phyloP scores from a whole-genome alignment of 2,888 invertebrate genomes.

The Meta bourneti region DNA sequence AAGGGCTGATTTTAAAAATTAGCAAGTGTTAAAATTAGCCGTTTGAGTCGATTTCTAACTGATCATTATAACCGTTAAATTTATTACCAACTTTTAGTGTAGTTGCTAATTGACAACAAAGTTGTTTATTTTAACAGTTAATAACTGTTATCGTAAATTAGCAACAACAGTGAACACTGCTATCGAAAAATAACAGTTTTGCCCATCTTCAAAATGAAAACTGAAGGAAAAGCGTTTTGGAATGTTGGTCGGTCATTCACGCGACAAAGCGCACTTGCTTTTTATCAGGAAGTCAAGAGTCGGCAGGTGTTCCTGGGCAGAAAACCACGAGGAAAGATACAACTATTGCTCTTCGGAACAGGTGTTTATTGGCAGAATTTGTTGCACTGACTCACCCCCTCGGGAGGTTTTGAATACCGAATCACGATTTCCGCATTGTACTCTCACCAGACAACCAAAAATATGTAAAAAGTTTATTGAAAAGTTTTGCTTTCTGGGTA shows the following conservation, averaged over 20 bases:
- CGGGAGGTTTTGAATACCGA: conserved; percentile 2
- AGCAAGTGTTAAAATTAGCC: no score
- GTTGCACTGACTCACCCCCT: conserved; percentile 9
- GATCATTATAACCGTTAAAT: no score
- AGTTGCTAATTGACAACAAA: no score
- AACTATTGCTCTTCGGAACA: conserved; percentile 12
- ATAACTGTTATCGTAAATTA: no score
- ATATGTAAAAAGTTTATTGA: neutral
- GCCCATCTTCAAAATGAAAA: neutral
- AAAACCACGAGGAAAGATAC: conserved; percentile 26
- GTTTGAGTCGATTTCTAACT: no score
- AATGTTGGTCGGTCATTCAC: conserved; percentile 20
- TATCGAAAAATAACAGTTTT: neutral
- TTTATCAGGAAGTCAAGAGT: conserved; percentile 21
- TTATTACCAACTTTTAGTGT: no score
- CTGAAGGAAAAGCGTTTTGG: neutral
- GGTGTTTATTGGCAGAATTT: conserved; percentile 25
- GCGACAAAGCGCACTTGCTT: neutral
- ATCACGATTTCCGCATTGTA: conserved; percentile 19
- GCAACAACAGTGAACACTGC: no score
- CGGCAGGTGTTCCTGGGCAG: conserved; percentile 16
- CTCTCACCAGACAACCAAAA: neutral
- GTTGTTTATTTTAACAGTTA: no score
- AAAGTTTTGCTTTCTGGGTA: neutral
- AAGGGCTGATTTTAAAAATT: no score